Evolutionary conservation across 2,888 invertebrate species (phyloP), one percentile per base, ranked within the genome.

Genomic region (Nephrotoma guestfalica): DNA sequence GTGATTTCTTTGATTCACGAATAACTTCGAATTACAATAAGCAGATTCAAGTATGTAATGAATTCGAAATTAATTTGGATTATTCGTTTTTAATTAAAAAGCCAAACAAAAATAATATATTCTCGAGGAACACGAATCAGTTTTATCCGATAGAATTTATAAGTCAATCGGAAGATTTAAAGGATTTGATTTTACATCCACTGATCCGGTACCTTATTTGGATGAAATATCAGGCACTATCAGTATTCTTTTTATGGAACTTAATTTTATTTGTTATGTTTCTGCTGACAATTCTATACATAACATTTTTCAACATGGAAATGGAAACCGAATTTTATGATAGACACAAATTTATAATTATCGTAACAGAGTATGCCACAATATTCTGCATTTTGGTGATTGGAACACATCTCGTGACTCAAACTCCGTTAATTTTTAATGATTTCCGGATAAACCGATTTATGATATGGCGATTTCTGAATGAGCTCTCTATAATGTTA

Each of bases 171-270:
- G 93, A 93, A 88, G 94, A 95, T 87, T 91, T 96, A 87, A 93
- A 94, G 40, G 94, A 94, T 87, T 91, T 97, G 47, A 90, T 97
- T 18, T 95, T 94, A 88, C 96, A 97, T 92, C 96, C 96, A 0
- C 93, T 96, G 0, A 93, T 96, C 85, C 95, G 96, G 0, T 96
- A 96, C 88, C 97, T 96, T 89, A 91, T 97, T 4, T 95, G 95
- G 89, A 92, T 97, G 87, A 97, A 97, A 90, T 97, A 96, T 96
- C 94, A 95, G 90, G 84, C 84, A 40, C 4, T 84, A 11, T 13
- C 15, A 15, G 41, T 41, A 13, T n/a, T 84, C 41, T 84, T n/a
- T 84, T 4, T 41, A 84, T 84, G 84, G 84, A 84, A 84, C 4
- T n/a, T n/a, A 84, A 6, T 84, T 41, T n/a, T 41, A 84, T 41